Percentiles rank a stretch among this genome's conserved stretches.
phyloP scores from a whole-genome alignment of 1,140 invertebrate species.

The Drosophila setifemur region DNA sequence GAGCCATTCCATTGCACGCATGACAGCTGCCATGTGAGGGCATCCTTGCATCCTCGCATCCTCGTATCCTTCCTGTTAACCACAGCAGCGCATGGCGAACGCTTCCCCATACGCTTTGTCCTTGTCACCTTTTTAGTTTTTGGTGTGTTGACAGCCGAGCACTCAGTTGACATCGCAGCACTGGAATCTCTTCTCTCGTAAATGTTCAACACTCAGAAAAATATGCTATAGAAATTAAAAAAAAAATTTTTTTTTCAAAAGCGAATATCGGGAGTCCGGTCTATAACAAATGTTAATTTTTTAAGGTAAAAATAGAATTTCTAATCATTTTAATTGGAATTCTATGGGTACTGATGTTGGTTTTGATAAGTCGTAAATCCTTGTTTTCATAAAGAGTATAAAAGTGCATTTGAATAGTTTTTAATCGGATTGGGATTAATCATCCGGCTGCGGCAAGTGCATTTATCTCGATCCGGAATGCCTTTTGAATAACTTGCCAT shows the following conservation, averaged over 20 bases:
- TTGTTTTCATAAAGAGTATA: neutral
- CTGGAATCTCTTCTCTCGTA: constrained; percentile 10
- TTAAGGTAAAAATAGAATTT: too few relatives aligned
- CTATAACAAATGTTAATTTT: too few relatives aligned
- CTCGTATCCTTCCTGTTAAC: constrained; percentile 25
- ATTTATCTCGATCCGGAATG: constrained; percentile 70
- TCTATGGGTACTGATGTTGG: too few relatives aligned
- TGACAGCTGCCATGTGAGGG: constrained; percentile 69
- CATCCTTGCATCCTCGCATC: constrained; percentile 14
- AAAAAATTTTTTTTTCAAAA: too few relatives aligned
- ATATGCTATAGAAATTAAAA: too few relatives aligned
- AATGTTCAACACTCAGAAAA: constrained; percentile 1
- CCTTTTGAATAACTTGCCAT: constrained; percentile 80
- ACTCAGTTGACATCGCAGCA: constrained; percentile 62
- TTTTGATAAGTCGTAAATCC: too few relatives aligned
- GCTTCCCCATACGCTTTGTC: constrained; percentile 60
- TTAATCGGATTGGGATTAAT: too few relatives aligned
- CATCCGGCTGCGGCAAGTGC: constrained; percentile 41
- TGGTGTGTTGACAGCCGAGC: constrained; percentile 71
- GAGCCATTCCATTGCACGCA: constrained; percentile 53
- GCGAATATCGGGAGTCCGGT: too few relatives aligned
- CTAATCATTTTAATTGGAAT: too few relatives aligned
- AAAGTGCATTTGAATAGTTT: neutral
- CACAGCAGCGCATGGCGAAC: constrained; percentile 46
- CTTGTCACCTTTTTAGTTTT: constrained; percentile 80